Evolutionary conservation across 2,113 vertebrate species (phyloP).

Genomic region (Tachysurus vachellii): DNA sequence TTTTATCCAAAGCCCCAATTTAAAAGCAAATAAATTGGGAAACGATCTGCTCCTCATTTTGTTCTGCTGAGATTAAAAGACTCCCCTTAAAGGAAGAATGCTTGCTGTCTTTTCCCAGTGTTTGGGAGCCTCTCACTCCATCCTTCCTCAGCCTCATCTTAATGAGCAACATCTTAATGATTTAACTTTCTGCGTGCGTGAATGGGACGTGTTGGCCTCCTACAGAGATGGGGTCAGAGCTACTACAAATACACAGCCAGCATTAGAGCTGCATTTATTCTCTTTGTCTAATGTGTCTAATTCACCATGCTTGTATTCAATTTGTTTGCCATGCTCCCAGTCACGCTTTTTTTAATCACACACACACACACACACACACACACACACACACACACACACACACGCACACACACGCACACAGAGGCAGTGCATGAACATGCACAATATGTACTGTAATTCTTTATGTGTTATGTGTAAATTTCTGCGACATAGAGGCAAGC

Average conservation of each 20-base stretch:
- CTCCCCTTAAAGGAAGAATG: constrained; percentile 48
- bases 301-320: constrained; percentile 29
- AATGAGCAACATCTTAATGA: constrained; percentile 55
- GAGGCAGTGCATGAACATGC: constrained; percentile 2
- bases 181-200: constrained; percentile 45
- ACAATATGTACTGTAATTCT: constrained; percentile 16
- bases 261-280: constrained; percentile 5
- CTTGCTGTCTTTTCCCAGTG: constrained; percentile 11
- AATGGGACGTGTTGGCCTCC: constrained; percentile 45
- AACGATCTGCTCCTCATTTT: constrained; percentile 59
- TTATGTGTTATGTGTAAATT: constrained; percentile 8
- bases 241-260: constrained; percentile 24
- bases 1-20: constrained; percentile 69
- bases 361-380: constrained; percentile 5
- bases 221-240: constrained; percentile 36
- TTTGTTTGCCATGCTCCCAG: constrained; percentile 34
- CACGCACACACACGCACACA: constrained; percentile 2
- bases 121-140: constrained; percentile 28
- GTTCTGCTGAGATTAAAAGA: constrained; percentile 62
- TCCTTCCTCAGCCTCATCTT: constrained; percentile 37
- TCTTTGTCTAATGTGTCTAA: constrained; percentile 10
- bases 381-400: constrained; percentile 5
- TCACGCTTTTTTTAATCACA: constrained; percentile 4
- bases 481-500: not conserved
- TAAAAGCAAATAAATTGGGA: constrained; percentile 85